These are phyloP conservation scores for Arctocebus calabarensis DNA, from an alignment of 2,797 vertebrate species.

Conservation along the genomic window DNA sequence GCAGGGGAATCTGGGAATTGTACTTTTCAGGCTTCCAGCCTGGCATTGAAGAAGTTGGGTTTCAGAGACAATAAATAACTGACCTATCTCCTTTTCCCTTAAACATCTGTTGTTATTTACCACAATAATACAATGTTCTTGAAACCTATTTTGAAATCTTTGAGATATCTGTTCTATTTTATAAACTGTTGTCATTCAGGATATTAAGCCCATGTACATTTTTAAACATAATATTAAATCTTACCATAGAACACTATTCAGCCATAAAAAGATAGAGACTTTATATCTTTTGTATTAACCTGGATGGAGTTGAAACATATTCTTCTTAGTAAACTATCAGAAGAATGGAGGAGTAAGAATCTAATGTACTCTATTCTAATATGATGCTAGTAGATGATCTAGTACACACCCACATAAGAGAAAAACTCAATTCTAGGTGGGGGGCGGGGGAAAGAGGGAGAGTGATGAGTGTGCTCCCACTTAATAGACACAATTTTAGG, in stretches of 20 bases:
- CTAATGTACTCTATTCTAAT: too few relatives aligned
- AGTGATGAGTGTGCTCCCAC: too few relatives aligned
- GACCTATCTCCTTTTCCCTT: neutral
- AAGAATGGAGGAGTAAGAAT: too few relatives aligned
- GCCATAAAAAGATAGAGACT: too few relatives aligned
- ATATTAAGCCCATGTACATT: neutral
- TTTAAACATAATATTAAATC: slow-evolving; percentile 7
- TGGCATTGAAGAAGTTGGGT: neutral
- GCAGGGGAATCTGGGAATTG: neutral
- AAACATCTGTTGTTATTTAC: slow-evolving; percentile 46
- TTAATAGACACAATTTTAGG: too few relatives aligned
- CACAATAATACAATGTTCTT: neutral
- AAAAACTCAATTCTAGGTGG: too few relatives aligned
- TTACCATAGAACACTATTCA: neutral
- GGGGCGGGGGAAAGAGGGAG: too few relatives aligned
- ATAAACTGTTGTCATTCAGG: neutral
- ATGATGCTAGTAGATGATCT: too few relatives aligned
- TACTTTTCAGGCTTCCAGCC: neutral
- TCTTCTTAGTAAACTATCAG: too few relatives aligned
- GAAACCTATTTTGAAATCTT: slow-evolving; percentile 45
- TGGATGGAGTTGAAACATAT: too few relatives aligned
- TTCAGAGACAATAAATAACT: neutral
- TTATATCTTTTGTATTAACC: too few relatives aligned
- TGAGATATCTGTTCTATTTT: slow-evolving; percentile 8
- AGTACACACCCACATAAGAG: too few relatives aligned